phyloP scores from a whole-genome alignment of 2,888 invertebrate genomes.

The Drosophila aldrichi region DNA sequence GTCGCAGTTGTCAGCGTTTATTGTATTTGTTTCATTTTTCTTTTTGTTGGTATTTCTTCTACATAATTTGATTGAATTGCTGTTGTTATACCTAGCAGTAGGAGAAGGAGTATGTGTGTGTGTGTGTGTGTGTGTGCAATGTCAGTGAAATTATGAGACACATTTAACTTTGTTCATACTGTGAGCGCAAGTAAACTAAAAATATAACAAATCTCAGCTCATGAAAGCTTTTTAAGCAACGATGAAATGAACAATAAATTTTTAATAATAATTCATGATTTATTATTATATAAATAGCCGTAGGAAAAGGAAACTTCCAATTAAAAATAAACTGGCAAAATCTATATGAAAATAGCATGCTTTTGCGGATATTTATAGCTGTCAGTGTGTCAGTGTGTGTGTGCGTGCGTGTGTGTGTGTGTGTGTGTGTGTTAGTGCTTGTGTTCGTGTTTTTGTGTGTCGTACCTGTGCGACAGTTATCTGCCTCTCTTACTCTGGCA shows the following conservation, averaged over 20 bases:
- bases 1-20: slow-evolving; percentile 17
- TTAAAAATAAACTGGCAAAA: slow-evolving; percentile 22
- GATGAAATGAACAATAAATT: neutral
- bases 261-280: neutral
- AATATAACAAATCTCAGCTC: neutral
- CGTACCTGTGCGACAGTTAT: slow-evolving; percentile 39
- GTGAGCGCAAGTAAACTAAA: neutral
- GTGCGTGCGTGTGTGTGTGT: neutral
- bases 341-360: slow-evolving; percentile 36
- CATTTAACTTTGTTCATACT: neutral
- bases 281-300: slow-evolving; percentile 2
- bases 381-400: neutral
- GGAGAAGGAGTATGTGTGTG: neutral
- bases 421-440: neutral
- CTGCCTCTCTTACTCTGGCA: neutral
- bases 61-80: slow-evolving; percentile 24
- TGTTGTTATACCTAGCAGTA: neutral
- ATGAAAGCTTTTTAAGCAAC: no score
- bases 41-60: neutral
- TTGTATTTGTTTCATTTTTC: neutral
- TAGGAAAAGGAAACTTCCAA: slow-evolving; percentile 1
- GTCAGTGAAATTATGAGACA: slow-evolving; percentile 1
- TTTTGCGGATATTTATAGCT: slow-evolving; percentile 52
- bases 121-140: neutral
- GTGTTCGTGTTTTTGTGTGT: neutral